A percentile compares a stretch with the other conserved stretches of the same genome.
Conservation (phyloP, 2,113 vertebrate species). For the Planiliza haematocheilus region DNA sequence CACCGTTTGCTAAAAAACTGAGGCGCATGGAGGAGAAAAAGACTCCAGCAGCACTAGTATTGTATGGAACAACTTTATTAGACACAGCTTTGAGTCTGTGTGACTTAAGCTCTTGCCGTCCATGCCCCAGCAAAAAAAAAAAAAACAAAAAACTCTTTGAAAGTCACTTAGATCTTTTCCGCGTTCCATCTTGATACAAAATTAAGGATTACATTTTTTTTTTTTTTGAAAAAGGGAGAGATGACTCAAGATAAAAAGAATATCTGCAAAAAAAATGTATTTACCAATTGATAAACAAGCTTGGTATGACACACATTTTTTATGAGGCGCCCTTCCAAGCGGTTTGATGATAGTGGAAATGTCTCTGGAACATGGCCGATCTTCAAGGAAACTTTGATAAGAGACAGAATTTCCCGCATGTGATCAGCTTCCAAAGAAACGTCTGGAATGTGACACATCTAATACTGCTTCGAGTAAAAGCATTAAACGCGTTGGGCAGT, state of each 20-base stretch:
- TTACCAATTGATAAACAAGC: background rate
- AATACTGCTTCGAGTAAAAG: background rate
- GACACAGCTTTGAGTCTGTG: background rate
- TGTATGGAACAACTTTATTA: no score
- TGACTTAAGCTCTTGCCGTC: slow-evolving; percentile 3
- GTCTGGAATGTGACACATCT: background rate
- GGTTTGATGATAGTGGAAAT: background rate
- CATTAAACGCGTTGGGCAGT: background rate
- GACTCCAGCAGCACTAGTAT: no score
- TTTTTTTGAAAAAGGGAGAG: no score
- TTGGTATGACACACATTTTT: background rate
- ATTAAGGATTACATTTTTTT: no score
- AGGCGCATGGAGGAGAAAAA: no score
- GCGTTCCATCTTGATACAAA: background rate
- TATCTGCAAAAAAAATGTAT: background rate
- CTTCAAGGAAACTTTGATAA: slow-evolving; percentile 3
- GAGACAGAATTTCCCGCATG: background rate
- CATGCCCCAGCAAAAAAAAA: background rate
- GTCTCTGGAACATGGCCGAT: background rate
- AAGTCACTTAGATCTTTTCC: slow-evolving; percentile 8
- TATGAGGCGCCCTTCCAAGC: no score
- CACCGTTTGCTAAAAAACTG: background rate
- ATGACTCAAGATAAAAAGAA: no score
- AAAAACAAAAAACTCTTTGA: background rate
- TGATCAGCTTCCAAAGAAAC: background rate